These are phyloP conservation scores for Picus viridis DNA, from an alignment of 2,797 vertebrate genomes.

Conservation along the genomic window DNA sequence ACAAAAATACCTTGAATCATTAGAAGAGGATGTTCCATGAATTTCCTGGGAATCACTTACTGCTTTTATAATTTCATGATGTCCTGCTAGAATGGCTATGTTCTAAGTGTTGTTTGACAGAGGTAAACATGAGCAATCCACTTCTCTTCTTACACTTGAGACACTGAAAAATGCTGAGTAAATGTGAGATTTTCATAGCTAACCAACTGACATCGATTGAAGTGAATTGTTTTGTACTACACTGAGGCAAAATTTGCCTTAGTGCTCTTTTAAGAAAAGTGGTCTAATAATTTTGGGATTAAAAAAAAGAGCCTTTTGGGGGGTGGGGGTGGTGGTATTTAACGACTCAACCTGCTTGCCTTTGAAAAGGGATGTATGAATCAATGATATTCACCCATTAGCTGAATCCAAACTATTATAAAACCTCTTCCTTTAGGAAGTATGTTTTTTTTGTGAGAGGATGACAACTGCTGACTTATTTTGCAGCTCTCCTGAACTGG, in stretches of 20 bases:
- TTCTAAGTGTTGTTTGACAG: constrained; percentile 5
- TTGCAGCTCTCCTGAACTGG: background rate
- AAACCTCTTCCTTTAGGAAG: background rate
- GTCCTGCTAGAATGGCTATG: background rate
- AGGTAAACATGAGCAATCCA: background rate
- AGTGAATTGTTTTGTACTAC: background rate
- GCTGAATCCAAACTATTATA: background rate
- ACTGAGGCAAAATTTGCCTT: background rate
- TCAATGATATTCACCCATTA: background rate
- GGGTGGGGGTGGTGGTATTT: background rate
- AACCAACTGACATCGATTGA: background rate
- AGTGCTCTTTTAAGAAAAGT: background rate
- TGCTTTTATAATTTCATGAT: background rate
- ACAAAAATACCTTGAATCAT: constrained; percentile 33
- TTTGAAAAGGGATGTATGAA: background rate
- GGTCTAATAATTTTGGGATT: background rate
- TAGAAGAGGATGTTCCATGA: constrained; percentile 1
- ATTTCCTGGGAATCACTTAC: constrained; percentile 6
- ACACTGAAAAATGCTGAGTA: background rate
- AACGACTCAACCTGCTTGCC: background rate
- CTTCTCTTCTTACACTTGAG: background rate
- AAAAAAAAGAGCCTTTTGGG: background rate
- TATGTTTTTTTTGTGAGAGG: background rate
- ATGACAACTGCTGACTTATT: background rate
- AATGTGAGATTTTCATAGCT: background rate